Base-by-base conservation (phyloP, 1,140 invertebrate genomes). In the Drosophila bocki region DNA sequence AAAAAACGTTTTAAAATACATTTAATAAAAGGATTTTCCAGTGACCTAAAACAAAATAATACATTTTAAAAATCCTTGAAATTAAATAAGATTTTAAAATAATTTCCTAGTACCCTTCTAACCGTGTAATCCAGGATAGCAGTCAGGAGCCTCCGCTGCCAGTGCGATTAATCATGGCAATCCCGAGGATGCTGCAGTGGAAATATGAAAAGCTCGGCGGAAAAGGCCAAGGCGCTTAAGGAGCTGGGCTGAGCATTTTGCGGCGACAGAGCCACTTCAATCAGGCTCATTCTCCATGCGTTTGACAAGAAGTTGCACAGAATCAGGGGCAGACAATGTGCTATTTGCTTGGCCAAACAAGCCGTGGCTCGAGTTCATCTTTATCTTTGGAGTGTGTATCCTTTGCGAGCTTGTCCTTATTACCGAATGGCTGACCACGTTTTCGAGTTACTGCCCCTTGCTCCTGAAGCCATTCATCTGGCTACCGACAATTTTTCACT, bases 101-200 rank as follows among this genome's bases (percentile, higher is more conserved):
- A 6, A 9, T 33, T 3, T 13, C n/a, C 11, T 19, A 4, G 50
- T 13, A 35, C 3, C 6, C 1, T 44, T 63, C 44, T 17, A 5
- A 0, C 1, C 1, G 19, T 62, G 62, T 65, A 61, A 22, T 8
- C 4, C 19, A 17, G 42, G 19, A 74, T n/a, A 56, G 50, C 33
- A 59, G 48, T 13, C 59, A 35, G 56, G 19, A 48, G 60, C n/a
- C 47, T 37, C 26, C 35, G 47, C 39, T 60, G 72, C 56, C 51
- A 62, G 59, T 62, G 69, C 82, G 63, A 90, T 90, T 90, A 90
- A 90, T 90, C 85, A 85, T 90, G 86, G 78, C 81, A 90, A 90
- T 90, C 63, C 65, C 51, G 68, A 51, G 57, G 57, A 64, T 47
- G 42, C 48, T 67, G 67, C 65, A 15, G 35, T 39, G 58, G 65